Conservation (phyloP, 1,140 invertebrate genomes). For the Drosophila serrata region DNA sequence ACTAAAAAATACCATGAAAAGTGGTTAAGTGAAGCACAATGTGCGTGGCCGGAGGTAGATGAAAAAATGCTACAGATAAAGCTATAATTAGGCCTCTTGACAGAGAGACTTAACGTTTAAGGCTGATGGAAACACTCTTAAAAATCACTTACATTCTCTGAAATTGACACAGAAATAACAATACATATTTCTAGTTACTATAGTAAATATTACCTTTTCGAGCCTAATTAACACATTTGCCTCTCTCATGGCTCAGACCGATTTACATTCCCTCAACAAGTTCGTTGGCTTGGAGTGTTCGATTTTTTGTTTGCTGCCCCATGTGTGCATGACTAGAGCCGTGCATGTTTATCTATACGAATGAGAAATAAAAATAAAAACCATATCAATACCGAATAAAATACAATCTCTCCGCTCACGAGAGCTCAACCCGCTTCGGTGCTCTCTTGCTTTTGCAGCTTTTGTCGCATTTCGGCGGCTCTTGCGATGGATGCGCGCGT, state of each 20-base stretch:
- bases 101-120: background rate
- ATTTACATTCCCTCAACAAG: slow-evolving; percentile 39
- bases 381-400: slow-evolving; percentile 49
- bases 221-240: slow-evolving; percentile 11
- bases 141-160: background rate
- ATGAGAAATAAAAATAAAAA: slow-evolving; percentile 11
- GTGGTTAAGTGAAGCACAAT: slow-evolving; percentile 43
- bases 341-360: slow-evolving; percentile 46
- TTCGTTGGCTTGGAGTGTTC: slow-evolving; percentile 52
- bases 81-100: slow-evolving; percentile 14
- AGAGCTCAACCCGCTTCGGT: background rate
- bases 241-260: background rate
- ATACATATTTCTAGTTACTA: background rate
- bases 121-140: background rate
- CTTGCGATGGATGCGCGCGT: slow-evolving; percentile 47
- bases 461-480: slow-evolving; percentile 59
- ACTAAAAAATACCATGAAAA: slow-evolving; percentile 46
- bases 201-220: background rate
- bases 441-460: slow-evolving; percentile 26
- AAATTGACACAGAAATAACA: background rate
- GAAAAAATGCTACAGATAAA: slow-evolving; percentile 6
- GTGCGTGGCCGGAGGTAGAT: slow-evolving; percentile 26
- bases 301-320: slow-evolving; percentile 19
- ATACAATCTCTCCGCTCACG: slow-evolving; percentile 14
- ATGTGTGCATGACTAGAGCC: slow-evolving; percentile 36